Conservation (phyloP, 1,140 invertebrate species). For the Sinella curviseta region DNA sequence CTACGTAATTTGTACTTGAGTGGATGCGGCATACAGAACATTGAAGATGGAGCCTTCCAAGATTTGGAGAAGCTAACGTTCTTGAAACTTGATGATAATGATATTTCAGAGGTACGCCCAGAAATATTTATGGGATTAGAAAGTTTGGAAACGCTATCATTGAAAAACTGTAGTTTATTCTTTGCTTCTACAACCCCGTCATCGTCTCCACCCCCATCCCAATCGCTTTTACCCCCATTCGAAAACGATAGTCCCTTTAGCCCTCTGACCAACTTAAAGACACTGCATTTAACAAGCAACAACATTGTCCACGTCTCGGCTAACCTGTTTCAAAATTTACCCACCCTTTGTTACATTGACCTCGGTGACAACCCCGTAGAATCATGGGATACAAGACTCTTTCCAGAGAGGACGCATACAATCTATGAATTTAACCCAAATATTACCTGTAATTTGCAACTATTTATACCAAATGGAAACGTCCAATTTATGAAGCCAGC, state of each 20-base stretch:
- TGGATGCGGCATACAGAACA: conserved; percentile 1
- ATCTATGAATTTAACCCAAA: too few relatives aligned
- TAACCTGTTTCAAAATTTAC: not conserved
- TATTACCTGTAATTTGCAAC: not conserved
- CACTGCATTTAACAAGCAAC: not conserved
- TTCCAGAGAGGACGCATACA: not conserved
- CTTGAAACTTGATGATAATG: not conserved
- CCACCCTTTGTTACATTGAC: not conserved
- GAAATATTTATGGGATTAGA: not conserved
- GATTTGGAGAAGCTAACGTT: not conserved
- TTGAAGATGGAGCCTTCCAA: conserved; percentile 29
- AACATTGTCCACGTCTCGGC: not conserved
- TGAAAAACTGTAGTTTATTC: too few relatives aligned
- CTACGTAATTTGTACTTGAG: conserved; percentile 16
- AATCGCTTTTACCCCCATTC: not conserved
- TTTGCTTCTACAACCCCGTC: too few relatives aligned
- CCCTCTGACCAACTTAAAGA: not conserved
- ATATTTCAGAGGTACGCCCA: conserved; percentile 5
- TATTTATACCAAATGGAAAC: not conserved
- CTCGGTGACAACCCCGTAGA: not conserved
- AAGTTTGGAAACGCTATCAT: not conserved
- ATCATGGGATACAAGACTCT: not conserved
- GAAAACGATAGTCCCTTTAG: not conserved
- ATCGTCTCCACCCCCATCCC: too few relatives aligned
- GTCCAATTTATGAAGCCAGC: conserved; percentile 17